Conservation (phyloP, 2,888 invertebrate genomes). For the Alentia gelatinosa region DNA sequence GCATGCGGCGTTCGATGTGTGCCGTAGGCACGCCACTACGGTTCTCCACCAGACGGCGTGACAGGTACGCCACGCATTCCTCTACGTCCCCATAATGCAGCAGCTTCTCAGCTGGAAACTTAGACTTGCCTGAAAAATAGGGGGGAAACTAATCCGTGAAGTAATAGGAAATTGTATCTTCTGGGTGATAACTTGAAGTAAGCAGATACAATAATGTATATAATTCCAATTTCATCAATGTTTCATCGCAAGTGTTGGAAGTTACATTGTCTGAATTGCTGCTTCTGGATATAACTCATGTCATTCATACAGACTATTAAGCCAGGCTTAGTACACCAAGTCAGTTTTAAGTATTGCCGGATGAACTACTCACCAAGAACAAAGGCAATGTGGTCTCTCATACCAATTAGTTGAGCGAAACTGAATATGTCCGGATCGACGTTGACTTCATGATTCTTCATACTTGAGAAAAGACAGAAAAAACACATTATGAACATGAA, state of each 20-base stretch:
- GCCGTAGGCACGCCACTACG: constrained; percentile 61
- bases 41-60: constrained; percentile 64
- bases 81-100: constrained; percentile 64
- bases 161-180: too few species aligned
- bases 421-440: constrained; percentile 71
- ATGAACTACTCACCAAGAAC: constrained; percentile 78
- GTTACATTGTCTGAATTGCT: too few species aligned
- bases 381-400: constrained; percentile 82
- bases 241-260: too few species aligned
- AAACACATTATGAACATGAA: too few species aligned
- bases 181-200: too few species aligned
- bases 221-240: too few species aligned
- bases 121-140: constrained; percentile 60
- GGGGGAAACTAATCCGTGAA: too few species aligned
- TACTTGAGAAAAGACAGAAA: too few species aligned
- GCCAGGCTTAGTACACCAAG: too few species aligned
- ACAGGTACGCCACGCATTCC: constrained; percentile 65
- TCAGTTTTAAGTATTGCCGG: neutral
- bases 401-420: constrained; percentile 82
- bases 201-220: too few species aligned
- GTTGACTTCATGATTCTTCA: constrained; percentile 72
- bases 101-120: constrained; percentile 62
- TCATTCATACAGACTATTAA: too few species aligned
- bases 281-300: too few species aligned
- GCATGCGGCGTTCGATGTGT: constrained; percentile 57